Evolutionary conservation across 2,888 invertebrate species (phyloP), one percentile per base, ranked within the genome.

Genomic region (Hedychridium roseum): DNA sequence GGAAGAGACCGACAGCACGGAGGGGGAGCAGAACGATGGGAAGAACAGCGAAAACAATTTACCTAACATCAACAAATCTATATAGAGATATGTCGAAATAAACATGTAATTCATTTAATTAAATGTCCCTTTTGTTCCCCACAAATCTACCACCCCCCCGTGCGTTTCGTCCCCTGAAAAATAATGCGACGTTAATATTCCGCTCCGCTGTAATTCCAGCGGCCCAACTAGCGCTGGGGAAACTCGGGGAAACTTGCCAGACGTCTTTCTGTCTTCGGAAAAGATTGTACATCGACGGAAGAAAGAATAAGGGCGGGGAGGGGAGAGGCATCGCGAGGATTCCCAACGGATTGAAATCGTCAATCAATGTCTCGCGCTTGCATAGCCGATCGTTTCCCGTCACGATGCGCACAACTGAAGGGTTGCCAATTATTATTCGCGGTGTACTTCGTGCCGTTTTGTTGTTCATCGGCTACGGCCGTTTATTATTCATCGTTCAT

Each of bases 401-500:
- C 37, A 27, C 41, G 38, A 16, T 15, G 30, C 42, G 35, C 42
- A 50, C 45, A 43, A 37, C 40, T 43, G 43, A 50, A 51, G 52
- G 55, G 54, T 58, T 54, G 56, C 59, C 66, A 65, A 72, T 73
- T 71, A 71, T 71, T 71, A 71, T 68, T 66, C 64, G 63, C 57
- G 54, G 57, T 69, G 56, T 60, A 69, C 59, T 67, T 67, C 56
- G 55, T 63, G 58, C 53, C 62, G 62, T 72, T 71, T 69, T 65
- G 61, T 66, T 64, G 67, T 68, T 73, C 66, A 66, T 71, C 64
- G 71, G 62, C 58, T 52, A 50, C 50, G 60, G n/a, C 58, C 67
- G 63, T 71, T 74, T 69, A 74, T 70, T 73, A 72, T 73, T 69
- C 70, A 74, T 73, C 68, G 69, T 68, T 73, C 65, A 64, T 66